phyloP scores from a whole-genome alignment of 2,797 vertebrate species.

The Helarctos malayanus region DNA sequence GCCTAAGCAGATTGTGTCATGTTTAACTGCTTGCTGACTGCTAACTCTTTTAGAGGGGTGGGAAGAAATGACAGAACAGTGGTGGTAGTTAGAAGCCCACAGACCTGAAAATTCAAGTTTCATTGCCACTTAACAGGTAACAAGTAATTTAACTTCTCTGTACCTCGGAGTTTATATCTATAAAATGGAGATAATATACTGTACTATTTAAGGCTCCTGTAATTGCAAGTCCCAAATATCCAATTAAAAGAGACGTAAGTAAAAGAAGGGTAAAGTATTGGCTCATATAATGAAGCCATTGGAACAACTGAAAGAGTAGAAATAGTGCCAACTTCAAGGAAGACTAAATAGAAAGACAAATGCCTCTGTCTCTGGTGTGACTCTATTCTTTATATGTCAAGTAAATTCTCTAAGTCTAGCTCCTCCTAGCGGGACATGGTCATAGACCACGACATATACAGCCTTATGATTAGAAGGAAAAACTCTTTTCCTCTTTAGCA shows the following conservation, averaged over 20 bases:
- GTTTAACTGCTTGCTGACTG: neutral
- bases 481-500: neutral
- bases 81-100: neutral
- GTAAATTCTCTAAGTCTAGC: neutral
- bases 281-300: neutral
- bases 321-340: neutral
- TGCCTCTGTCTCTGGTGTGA: neutral
- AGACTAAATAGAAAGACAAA: conserved; percentile 21
- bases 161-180: neutral
- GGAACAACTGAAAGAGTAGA: neutral
- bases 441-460: neutral
- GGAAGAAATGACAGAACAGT: neutral
- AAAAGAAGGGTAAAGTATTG: neutral
- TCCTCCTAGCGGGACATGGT: neutral
- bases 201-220: neutral
- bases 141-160: conserved; percentile 38
- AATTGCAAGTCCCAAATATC: neutral
- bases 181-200: conserved; percentile 15
- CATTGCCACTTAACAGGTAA: conserved; percentile 37
- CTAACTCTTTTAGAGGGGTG: neutral
- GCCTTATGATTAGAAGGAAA: neutral
- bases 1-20: neutral
- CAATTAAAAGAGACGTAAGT: neutral
- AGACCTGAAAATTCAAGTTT: conserved; percentile 43
- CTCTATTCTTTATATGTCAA: neutral